phyloP scores from a whole-genome alignment of 2,797 vertebrate genomes.

The Enoplosus armatus region DNA sequence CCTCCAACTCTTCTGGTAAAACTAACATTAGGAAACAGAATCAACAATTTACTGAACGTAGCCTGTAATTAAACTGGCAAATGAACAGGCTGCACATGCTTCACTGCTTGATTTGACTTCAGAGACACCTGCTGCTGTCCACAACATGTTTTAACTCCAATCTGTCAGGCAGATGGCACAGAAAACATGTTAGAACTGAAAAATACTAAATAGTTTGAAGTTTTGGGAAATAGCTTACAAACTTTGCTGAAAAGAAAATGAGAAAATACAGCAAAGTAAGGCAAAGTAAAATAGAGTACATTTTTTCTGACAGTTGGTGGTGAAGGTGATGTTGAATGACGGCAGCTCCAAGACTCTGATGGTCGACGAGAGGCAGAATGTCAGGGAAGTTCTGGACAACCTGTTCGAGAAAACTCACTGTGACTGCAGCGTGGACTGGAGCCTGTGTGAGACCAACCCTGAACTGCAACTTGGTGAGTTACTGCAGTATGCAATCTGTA shows the following conservation, averaged over 20 bases:
- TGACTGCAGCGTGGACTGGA: constrained; percentile 90
- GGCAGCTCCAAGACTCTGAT: constrained; percentile 93
- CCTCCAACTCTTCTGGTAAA: constrained; percentile 8
- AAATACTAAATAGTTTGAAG: not conserved
- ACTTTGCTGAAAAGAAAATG: not conserved
- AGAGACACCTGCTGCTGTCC: constrained; percentile 41
- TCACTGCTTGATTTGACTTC: constrained; percentile 28
- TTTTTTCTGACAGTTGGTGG: constrained; percentile 84
- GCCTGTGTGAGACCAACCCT: constrained; percentile 90
- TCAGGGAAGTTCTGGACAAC: constrained; percentile 91
- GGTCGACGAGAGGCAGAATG: constrained; percentile 92
- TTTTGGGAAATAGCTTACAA: not conserved
- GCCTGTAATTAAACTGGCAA: constrained; percentile 53
- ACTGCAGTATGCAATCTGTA: accelerated
- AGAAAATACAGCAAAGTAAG: not conserved
- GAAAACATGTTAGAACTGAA: not conserved
- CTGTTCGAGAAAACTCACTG: constrained; percentile 96
- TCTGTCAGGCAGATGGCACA: constrained; percentile 5
- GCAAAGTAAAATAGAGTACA: not conserved
- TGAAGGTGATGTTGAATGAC: constrained; percentile 92
- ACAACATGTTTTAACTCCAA: constrained; percentile 24
- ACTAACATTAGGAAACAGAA: constrained; percentile 54
- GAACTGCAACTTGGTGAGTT: constrained; percentile 91
- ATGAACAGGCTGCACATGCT: constrained; percentile 50
- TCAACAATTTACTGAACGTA: constrained; percentile 46